Evolutionary conservation across 2,113 vertebrate species (phyloP).

Genomic region (Cyanoliseus patagonus): DNA sequence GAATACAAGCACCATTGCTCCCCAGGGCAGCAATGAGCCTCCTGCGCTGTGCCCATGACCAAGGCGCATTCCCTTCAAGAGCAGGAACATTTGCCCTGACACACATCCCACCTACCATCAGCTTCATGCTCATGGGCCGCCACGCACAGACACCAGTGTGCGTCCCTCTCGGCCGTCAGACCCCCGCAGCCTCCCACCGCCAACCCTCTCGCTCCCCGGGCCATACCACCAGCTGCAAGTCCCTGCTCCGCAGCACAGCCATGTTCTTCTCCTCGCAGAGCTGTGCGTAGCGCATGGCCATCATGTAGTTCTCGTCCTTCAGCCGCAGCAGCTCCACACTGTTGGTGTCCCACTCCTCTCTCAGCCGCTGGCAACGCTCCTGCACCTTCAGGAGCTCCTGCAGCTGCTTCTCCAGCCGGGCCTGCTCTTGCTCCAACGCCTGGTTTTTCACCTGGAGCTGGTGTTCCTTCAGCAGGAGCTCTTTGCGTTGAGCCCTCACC

Average conservation of each 20-base stretch:
- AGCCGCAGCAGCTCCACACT: slow-evolving; percentile 86
- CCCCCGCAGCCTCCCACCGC: fast-evolving
- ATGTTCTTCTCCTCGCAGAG: slow-evolving; percentile 88
- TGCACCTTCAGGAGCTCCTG: slow-evolving; percentile 83
- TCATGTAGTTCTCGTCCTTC: slow-evolving; percentile 91
- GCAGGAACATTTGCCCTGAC: not conserved
- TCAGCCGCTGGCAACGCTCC: slow-evolving; percentile 84
- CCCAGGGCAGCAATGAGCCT: fast-evolving
- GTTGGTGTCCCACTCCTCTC: slow-evolving; percentile 87
- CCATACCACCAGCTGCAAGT: slow-evolving; percentile 86
- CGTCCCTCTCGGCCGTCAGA: fast-evolving
- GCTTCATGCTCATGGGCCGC: fast-evolving
- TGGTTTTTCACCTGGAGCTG: slow-evolving; percentile 87
- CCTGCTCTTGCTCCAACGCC: slow-evolving; percentile 84
- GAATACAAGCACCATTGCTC: not conserved
- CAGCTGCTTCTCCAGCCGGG: slow-evolving; percentile 78
- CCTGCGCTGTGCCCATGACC: not conserved
- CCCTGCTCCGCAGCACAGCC: slow-evolving; percentile 81
- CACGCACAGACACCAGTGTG: fast-evolving
- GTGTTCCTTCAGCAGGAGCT: slow-evolving; percentile 83
- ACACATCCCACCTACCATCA: not conserved
- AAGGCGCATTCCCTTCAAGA: not conserved
- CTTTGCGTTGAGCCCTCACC: slow-evolving; percentile 84
- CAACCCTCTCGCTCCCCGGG: fast-evolving
- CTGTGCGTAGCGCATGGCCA: slow-evolving; percentile 89